A percentile compares a stretch with the other conserved stretches of the same genome.
Conservation (phyloP, 2,113 vertebrate genomes). For the Cinclus cinclus region DNA sequence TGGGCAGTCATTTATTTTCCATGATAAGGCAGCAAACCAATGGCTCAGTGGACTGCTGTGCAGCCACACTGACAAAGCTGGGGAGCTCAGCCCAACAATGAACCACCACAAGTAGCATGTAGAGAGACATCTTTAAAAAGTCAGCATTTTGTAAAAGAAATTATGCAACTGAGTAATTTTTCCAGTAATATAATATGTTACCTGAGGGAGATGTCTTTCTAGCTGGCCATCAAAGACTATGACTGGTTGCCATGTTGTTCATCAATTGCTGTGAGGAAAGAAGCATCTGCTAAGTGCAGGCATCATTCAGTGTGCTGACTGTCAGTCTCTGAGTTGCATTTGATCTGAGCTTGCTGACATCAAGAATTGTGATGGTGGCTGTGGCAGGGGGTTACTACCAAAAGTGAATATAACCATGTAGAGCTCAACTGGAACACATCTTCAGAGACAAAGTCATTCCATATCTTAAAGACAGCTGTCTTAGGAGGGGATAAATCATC, state of each 20-base stretch:
- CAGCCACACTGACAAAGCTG: neutral
- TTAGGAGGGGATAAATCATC: neutral
- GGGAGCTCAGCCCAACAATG: neutral
- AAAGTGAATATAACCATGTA: neutral
- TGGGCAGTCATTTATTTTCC: slow-evolving; percentile 34
- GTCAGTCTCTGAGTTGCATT: neutral
- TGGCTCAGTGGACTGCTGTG: slow-evolving; percentile 29
- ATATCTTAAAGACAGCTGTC: neutral
- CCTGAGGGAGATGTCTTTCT: neutral
- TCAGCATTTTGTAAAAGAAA: neutral
- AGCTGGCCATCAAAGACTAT: neutral
- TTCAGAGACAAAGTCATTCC: neutral
- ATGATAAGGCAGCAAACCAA: slow-evolving; percentile 40
- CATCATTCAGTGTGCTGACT: neutral
- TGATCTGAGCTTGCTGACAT: neutral
- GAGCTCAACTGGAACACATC: neutral
- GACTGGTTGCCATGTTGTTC: neutral
- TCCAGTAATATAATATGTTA: neutral
- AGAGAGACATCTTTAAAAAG: neutral
- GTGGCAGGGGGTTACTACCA: neutral
- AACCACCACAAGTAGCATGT: neutral
- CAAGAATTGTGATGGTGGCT: neutral
- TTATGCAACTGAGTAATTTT: neutral
- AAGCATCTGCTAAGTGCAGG: neutral
- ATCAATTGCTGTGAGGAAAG: neutral